These are phyloP conservation scores for Phymatocera aterrima DNA, from an alignment of 2,888 invertebrate species.

Conservation along the genomic window DNA sequence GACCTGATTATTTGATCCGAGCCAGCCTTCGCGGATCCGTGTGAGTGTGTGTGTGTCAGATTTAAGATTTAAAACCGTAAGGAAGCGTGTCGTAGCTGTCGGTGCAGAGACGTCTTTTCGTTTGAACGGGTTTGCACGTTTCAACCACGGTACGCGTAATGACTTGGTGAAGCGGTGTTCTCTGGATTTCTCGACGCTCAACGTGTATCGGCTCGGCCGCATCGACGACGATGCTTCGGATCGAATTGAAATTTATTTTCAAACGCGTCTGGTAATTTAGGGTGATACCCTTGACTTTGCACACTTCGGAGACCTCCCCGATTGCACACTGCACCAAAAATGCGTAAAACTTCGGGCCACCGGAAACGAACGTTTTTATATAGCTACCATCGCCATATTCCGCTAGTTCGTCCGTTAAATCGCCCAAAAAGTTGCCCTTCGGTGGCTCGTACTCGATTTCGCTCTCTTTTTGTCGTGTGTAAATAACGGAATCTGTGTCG, in stretches of 20 bases:
- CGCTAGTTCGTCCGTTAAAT: slow-evolving; percentile 56
- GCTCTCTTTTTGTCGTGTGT: too few species aligned
- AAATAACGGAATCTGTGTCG: slow-evolving; percentile 68
- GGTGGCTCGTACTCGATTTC: slow-evolving; percentile 52
- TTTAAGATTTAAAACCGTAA: slow-evolving; percentile 9
- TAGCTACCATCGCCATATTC: slow-evolving; percentile 57
- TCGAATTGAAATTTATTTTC: neutral
- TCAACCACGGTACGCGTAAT: neutral
- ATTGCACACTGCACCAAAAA: slow-evolving; percentile 56
- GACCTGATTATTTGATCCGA: too few species aligned
- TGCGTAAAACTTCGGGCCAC: slow-evolving; percentile 67
- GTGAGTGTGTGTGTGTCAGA: too few species aligned
- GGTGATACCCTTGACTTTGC: neutral
- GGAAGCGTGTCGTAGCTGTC: neutral
- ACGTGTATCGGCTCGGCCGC: neutral
- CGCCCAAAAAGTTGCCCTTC: slow-evolving; percentile 56
- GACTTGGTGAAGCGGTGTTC: neutral
- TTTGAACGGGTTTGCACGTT: neutral
- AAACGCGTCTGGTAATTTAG: neutral
- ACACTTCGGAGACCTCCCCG: neutral
- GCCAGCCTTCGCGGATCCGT: too few species aligned
- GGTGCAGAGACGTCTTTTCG: neutral
- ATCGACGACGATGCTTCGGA: neutral
- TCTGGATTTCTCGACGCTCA: neutral
- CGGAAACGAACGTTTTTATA: slow-evolving; percentile 64